Evolutionary conservation across 2,113 vertebrate species (phyloP), one percentile per base, ranked within the genome.

Genomic region (Microtus ochrogaster): DNA sequence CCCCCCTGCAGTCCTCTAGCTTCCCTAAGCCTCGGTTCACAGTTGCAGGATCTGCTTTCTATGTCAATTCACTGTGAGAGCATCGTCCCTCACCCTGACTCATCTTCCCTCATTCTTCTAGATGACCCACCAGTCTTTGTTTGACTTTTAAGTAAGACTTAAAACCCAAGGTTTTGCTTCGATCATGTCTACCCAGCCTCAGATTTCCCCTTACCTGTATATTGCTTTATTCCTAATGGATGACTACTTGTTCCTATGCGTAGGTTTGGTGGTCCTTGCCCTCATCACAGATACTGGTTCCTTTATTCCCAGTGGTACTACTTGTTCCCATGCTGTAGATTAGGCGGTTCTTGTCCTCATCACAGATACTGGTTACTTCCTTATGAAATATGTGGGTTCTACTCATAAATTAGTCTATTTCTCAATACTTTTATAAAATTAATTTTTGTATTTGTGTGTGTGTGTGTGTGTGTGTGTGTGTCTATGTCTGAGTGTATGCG

Each of bases 61-160:
- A 9, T 13, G 3, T 12, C 4, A 77, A 49, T 85, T 86, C 4
- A 7, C 77, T 36, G 33, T 21, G 0, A 14, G 21, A 49, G 4
- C 58, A 44, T 70, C 14, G n/a, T 61, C 33, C 21, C 26, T 70
- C n/a, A 14, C 55, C 12, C 5, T 28, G 3, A 10, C 77, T 58
- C n/a, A 13, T 1, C 36, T 21, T 87, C 30, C 58, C 39, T 41
- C 77, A 3, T 33, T 63, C 13, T 66, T 39, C 41, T 30, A 21
- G 22, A 65, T 77, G 52, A 49, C 61, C 7, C 44, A 13, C 70
- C 39, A 83, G 41, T 52, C 66, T 74, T 88, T 41, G 6, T 16
- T 89, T 78, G 88, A 73, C 76, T 89, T 95, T 65, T 73, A 17
- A 65, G 63, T 91, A 86, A 94, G 41, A 78, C 16, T 89, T 39